These are phyloP conservation scores for Gasterosteus nipponicus DNA, from an alignment of 2,113 vertebrate genomes.

Conservation along the genomic window DNA sequence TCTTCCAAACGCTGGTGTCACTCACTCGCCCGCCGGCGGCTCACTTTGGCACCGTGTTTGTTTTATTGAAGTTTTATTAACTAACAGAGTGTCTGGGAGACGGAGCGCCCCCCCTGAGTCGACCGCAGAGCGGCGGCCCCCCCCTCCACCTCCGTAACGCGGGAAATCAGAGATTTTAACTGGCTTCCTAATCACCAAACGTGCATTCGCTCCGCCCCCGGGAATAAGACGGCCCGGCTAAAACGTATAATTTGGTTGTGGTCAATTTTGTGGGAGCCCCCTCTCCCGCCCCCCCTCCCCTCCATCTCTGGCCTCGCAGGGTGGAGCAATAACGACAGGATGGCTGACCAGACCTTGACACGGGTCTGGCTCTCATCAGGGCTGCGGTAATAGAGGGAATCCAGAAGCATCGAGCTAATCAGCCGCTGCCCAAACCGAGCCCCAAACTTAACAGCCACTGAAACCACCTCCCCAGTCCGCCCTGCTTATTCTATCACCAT, in stretches of 20 bases:
- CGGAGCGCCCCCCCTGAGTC: conserved; percentile 22
- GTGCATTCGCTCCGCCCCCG: conserved; percentile 49
- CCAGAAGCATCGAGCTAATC: conserved; percentile 63
- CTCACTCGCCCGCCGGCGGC: conserved; percentile 51
- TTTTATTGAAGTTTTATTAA: conserved; percentile 75
- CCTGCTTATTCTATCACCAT: conserved; percentile 15
- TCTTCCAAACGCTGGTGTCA: conserved; percentile 51
- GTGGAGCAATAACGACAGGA: conserved; percentile 66
- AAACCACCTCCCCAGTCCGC: conserved; percentile 49
- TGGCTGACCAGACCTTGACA: conserved; percentile 76
- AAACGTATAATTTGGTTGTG: conserved; percentile 69
- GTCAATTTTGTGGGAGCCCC: conserved; percentile 63
- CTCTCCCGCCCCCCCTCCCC: background rate
- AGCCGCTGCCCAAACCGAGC: conserved; percentile 59
- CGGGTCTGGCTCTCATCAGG: conserved; percentile 66
- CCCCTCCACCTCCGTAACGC: conserved; percentile 32
- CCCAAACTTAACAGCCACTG: conserved; percentile 65
- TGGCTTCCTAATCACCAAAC: conserved; percentile 50
- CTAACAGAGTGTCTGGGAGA: conserved; percentile 63
- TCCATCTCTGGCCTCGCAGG: conserved; percentile 34
- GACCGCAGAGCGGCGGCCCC: conserved; percentile 38
- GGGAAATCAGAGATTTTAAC: conserved; percentile 60
- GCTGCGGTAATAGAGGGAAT: conserved; percentile 55
- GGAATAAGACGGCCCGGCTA: conserved; percentile 37
- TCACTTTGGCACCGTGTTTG: conserved; percentile 61